Evolutionary conservation across 2,888 invertebrate genomes (phyloP).

Genomic region (Stenurella melanura): DNA sequence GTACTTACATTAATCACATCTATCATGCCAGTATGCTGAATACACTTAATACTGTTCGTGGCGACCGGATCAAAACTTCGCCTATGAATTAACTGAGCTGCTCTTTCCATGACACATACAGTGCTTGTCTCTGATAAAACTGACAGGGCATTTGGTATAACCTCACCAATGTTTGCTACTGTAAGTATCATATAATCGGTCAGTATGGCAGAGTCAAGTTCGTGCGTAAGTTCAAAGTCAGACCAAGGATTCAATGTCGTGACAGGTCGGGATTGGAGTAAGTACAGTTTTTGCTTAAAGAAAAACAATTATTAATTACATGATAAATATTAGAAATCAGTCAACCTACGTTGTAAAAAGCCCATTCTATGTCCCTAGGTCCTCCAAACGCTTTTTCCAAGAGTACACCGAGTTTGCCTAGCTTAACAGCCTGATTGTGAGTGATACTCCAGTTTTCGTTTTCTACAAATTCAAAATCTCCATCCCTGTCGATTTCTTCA

Average conservation of each 20-base stretch:
- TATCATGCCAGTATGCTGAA: constrained; percentile 69
- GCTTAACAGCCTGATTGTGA: constrained; percentile 74
- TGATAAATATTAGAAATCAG: no score
- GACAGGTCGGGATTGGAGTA: constrained; percentile 87
- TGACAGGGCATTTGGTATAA: constrained; percentile 68
- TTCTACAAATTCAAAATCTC: constrained; percentile 32
- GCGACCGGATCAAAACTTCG: constrained; percentile 52
- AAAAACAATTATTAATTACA: constrained; percentile 15
- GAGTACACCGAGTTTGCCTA: constrained; percentile 77
- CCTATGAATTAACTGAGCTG: constrained; percentile 51
- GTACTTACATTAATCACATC: constrained; percentile 64
- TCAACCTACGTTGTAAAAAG: constrained; percentile 74
- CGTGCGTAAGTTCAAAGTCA: constrained; percentile 86
- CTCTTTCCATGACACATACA: constrained; percentile 45
- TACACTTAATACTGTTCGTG: constrained; percentile 52
- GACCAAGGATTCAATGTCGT: constrained; percentile 84
- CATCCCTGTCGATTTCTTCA: constrained; percentile 45
- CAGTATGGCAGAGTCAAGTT: constrained; percentile 82
- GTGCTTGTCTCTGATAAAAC: constrained; percentile 60
- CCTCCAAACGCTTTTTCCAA: constrained; percentile 82
- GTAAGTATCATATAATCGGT: constrained; percentile 80
- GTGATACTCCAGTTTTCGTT: constrained; percentile 76
- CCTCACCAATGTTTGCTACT: constrained; percentile 85
- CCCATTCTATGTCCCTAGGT: constrained; percentile 89
- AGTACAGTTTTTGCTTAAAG: constrained; percentile 76